Conservation (phyloP, 2,113 vertebrate genomes). For the Morone chrysops region DNA sequence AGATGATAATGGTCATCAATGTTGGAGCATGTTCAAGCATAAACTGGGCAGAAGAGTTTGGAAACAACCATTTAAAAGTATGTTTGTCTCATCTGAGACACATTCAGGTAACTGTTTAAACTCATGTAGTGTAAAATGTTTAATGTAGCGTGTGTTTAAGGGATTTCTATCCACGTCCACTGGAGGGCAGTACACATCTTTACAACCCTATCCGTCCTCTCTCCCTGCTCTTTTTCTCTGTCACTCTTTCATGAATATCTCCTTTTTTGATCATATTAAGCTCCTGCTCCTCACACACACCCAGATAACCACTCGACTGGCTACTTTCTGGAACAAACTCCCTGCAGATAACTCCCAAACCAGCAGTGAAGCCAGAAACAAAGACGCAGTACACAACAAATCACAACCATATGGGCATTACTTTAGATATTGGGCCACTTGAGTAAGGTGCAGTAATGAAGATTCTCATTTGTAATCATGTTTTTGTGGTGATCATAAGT, state of each 20-base stretch:
- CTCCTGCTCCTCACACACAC: slow-evolving; percentile 24
- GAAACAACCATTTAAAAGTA: background rate
- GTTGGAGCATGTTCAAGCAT: background rate
- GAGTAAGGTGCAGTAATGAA: slow-evolving; percentile 21
- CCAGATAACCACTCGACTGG: background rate
- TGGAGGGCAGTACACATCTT: slow-evolving; percentile 73
- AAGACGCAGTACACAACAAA: background rate
- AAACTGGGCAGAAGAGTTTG: background rate
- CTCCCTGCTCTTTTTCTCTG: background rate
- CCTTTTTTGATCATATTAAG: slow-evolving; percentile 18
- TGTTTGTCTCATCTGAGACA: background rate
- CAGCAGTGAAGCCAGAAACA: background rate
- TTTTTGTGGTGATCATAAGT: slow-evolving; percentile 10
- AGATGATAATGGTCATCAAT: no score
- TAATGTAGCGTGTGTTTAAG: background rate
- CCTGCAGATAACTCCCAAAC: slow-evolving; percentile 8
- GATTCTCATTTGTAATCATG: background rate
- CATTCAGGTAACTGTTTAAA: background rate
- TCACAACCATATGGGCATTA: slow-evolving; percentile 4
- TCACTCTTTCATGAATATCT: slow-evolving; percentile 16
- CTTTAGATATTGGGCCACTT: slow-evolving; percentile 4
- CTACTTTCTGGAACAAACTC: slow-evolving; percentile 24
- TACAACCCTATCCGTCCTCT: background rate
- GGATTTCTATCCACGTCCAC: slow-evolving; percentile 45
- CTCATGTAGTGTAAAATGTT: background rate